Evolutionary conservation across 2,797 vertebrate species (phyloP), one percentile per base, ranked within the genome.

Genomic region (Lates japonicus): DNA sequence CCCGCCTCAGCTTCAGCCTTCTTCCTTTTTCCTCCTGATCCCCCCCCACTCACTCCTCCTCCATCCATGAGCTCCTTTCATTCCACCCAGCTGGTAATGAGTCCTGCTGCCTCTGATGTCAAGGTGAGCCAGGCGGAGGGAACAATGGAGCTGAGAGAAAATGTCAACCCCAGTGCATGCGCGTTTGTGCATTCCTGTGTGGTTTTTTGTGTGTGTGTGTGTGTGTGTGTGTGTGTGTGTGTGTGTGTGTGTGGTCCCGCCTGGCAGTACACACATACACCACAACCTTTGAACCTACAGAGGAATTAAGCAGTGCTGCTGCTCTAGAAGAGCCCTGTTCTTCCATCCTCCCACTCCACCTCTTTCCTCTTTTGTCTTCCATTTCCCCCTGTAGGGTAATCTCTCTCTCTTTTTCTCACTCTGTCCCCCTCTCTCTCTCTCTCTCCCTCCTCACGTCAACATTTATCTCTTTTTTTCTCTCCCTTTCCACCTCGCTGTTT

Each of bases 51-150:
- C 71, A 19, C 83, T 82, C 64, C 82, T 84, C 80, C 85, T 85
- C 76, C 81, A 80, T 83, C 87, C 81, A 61, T 83, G 78, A 90
- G 83, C 74, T 91, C 75, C 89, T 93, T 93, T 93, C 90, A 92
- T 92, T 89, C 93, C 89, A 74, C 84, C 87, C 85, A 88, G 90
- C 90, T 93, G 92, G 93, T 96, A 95, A 95, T 95, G 95, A 95
- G 93, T 93, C 90, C 91, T 90, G 92, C 90, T 93, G 93, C 94
- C 90, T 95, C 93, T 92, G 92, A 95, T 94, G 93, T 94, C 93
- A 95, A 95, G 94, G 94, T 95, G 94, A 95, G 93, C 90, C 78
- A 83, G 87, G 92, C 89, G 70, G 78, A 91, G 84, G 91, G 93
- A 94, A 94, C 93, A 93, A 93, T 94, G 89, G 88, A 89, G 91